A percentile compares a stretch with the other conserved stretches of the same genome.
phyloP scores from a whole-genome alignment of 2,797 vertebrate species.

The Oreochromis mossambicus region DNA sequence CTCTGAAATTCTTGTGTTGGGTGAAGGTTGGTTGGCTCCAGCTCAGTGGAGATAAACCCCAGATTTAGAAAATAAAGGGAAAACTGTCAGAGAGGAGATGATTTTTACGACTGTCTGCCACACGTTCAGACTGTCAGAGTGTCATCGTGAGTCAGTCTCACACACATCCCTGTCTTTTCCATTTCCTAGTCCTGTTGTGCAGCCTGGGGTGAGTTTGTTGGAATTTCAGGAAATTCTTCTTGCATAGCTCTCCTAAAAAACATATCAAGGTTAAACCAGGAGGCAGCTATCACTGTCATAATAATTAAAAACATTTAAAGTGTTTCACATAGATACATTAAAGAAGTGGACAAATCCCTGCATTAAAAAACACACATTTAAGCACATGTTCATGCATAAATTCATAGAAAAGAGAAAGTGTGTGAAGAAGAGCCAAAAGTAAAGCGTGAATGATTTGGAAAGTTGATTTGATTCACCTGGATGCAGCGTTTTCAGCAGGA shows the following conservation, averaged over 20 bases:
- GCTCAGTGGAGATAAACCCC: conserved; percentile 21
- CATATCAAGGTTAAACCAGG: neutral
- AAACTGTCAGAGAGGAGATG: neutral
- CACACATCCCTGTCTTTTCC: conserved; percentile 5
- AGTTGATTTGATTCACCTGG: neutral
- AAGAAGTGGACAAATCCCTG: neutral
- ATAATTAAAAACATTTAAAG: neutral
- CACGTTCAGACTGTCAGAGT: neutral
- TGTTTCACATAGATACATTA: neutral
- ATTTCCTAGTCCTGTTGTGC: conserved; percentile 2
- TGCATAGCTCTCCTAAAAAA: neutral
- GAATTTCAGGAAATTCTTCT: neutral
- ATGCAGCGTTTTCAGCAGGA: neutral
- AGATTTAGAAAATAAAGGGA: neutral
- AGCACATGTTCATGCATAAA: neutral
- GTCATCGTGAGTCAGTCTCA: conserved; percentile 9
- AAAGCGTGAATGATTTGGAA: neutral
- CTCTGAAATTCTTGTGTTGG: conserved; percentile 39
- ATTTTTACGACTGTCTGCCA: neutral
- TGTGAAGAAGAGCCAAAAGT: neutral
- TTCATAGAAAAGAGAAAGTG: neutral
- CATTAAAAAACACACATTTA: neutral
- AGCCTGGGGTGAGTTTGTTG: neutral
- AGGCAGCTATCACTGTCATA: neutral
- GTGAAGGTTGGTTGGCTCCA: conserved; percentile 13